Conservation (phyloP, 2,888 invertebrate species). For the Andrena hattorfiana region DNA sequence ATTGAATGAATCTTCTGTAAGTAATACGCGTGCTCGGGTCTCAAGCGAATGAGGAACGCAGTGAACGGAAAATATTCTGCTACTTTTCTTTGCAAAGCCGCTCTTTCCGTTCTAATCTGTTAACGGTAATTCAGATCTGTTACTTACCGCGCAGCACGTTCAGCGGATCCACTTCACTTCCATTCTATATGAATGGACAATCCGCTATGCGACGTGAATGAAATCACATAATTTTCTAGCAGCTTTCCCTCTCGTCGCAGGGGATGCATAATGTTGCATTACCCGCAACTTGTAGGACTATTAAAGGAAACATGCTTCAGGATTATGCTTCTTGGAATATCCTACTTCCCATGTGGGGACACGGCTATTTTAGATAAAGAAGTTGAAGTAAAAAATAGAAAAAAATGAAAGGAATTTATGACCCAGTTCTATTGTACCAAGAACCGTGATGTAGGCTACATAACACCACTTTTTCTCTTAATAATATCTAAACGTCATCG, state of each 20-base stretch:
- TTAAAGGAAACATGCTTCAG: not conserved
- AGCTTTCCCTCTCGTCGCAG: constrained; percentile 24
- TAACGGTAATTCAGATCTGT: constrained; percentile 37
- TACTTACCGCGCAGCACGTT: not conserved
- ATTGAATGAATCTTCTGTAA: not conserved
- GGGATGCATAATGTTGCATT: not conserved
- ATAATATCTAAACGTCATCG: not conserved
- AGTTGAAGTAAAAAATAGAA: not conserved
- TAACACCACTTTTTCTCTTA: not conserved
- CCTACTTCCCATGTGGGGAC: not conserved
- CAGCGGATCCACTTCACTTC: not conserved
- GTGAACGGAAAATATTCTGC: not conserved
- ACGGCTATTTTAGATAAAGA: not conserved
- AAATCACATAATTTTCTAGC: not conserved
- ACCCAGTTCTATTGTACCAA: not conserved
- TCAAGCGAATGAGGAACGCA: not conserved
- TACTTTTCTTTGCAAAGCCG: not conserved
- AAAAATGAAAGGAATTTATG: not conserved
- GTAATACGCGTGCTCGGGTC: not conserved
- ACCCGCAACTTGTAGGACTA: not conserved
- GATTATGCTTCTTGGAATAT: not conserved
- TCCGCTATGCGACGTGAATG: not conserved
- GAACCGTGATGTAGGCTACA: not conserved
- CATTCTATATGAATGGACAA: not conserved
- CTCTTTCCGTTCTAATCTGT: constrained; percentile 29